phyloP scores from a whole-genome alignment of 2,797 vertebrate genomes.

The Catharus ustulatus region DNA sequence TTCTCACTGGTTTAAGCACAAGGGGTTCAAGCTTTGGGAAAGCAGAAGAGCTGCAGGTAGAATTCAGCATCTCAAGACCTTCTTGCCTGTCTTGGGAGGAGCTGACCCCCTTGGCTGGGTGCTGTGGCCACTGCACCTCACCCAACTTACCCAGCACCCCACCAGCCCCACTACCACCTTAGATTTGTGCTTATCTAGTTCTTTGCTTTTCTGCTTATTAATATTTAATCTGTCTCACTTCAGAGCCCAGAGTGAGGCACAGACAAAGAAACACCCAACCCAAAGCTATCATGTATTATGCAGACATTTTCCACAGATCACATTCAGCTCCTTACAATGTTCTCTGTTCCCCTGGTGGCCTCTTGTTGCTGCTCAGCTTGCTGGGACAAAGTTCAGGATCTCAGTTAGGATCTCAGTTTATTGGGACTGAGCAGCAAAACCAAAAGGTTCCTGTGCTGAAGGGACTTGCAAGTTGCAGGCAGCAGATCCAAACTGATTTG shows the following conservation, averaged over 20 bases:
- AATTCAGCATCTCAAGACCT: neutral
- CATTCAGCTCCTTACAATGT: neutral
- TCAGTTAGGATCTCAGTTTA: neutral
- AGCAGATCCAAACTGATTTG: neutral
- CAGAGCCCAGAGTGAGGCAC: neutral
- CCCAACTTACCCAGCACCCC: neutral
- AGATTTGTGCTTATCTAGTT: neutral
- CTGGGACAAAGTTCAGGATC: neutral
- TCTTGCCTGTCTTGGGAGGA: neutral
- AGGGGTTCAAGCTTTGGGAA: neutral
- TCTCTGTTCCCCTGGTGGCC: neutral
- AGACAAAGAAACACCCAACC: neutral
- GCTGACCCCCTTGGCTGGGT: neutral
- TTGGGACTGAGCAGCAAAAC: neutral
- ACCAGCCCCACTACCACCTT: neutral
- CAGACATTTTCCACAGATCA: constrained; percentile 31
- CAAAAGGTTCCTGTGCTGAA: neutral
- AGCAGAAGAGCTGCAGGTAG: neutral
- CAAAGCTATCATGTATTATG: constrained; percentile 14
- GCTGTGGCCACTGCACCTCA: neutral
- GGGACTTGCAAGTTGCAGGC: neutral
- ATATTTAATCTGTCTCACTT: constrained; percentile 37
- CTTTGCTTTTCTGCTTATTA: constrained; percentile 11
- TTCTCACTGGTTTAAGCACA: neutral
- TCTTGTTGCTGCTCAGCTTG: neutral